Evolutionary conservation across 2,797 vertebrate species (phyloP), one percentile per base, ranked within the genome.

Genomic region (Aulostomus chinensis): DNA sequence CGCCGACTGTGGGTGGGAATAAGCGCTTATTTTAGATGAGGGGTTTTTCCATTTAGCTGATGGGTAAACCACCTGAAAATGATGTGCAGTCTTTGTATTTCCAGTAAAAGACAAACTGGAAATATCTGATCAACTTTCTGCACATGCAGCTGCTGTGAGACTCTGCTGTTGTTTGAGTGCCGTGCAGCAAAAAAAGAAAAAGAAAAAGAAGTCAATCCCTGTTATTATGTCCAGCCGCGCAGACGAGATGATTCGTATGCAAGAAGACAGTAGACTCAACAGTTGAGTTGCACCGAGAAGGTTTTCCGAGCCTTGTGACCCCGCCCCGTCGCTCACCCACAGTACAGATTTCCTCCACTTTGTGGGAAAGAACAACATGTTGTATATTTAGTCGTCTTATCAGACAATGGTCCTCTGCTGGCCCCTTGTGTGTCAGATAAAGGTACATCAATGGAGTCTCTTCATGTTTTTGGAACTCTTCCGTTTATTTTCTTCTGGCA

Each of bases 211-310:
- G 55, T 74, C 43, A 26, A 29, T 58, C 78, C 78, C 83, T 87
- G 78, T 89, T 66, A 88, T 89, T 87, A 88, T 77, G 70, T 38
- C 73, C 73, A 80, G 66, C 73, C 51, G 37, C 52, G 77, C 81
- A 73, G 49, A 69, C 72, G 62, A 56, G 66, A 80, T 64, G 78
- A 80, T 77, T 77, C 73, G 60, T 68, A 41, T 62, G 68, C 63
- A 63, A 54, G 50, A 60, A 6, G 48, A 56, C 61, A 4, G 59
- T 63, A 83, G 77, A 82, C 81, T 85, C 78, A 80, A 87, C 77
- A 85, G 75, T 78, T 78, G 54, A 64, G 50, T 35, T 58, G 58
- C 61, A 62, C 57, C 68, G 61, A 60, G 56, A 68, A 57, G 11
- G 43, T 51, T 68, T 35, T 68, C 60, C 46, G 30, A 35, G 47